Evolutionary conservation across 2,113 vertebrate species (phyloP), one percentile per base, ranked within the genome.

Genomic region (Xenopus laevis): DNA sequence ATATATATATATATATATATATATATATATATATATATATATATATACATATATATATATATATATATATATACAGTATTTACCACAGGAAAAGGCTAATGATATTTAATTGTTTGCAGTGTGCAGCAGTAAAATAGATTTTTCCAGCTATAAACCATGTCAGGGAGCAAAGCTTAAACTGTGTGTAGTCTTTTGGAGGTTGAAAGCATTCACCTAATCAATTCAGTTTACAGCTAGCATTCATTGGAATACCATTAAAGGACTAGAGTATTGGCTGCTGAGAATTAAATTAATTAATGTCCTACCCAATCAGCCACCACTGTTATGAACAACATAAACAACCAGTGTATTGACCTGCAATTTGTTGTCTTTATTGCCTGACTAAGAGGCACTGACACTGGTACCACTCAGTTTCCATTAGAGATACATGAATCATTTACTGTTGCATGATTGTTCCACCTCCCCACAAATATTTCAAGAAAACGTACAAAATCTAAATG

Each of bases 181-280:
- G 21, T 33, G 46, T 65, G 71, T 53, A 47, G 47, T 52, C 71
- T 40, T 64, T 46, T 8, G 23, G 21, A 72, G 61, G 71, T 44
- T 52, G 23, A 64, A 72, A 33, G 60, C 27, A 72, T 72, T 72
- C 46, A 72, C 20, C 50, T 65, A 50, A 65, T 65, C 71, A 57
- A 58, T 73, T 57, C 62, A 65, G 45, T 73, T 65, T 73, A 73
- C 62, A 73, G 18, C 47, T 30, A 12, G 16, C 27, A 1, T 65
- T 73, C 50, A 73, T 65, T 45, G 62, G 62, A 73, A 65, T 57
- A 65, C 23, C 61, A 73, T 73, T 65, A 45, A 65, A 65, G 57
- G 23, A 53, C 15, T 23, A n/a, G 47, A 72, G 60, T 65, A 53
- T 63, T 55, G 60, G 61, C 59, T 63, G 71, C 27, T 72, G 61